Base-by-base conservation (phyloP, 2,113 vertebrate species). In the Prionailurus viverrinus region DNA sequence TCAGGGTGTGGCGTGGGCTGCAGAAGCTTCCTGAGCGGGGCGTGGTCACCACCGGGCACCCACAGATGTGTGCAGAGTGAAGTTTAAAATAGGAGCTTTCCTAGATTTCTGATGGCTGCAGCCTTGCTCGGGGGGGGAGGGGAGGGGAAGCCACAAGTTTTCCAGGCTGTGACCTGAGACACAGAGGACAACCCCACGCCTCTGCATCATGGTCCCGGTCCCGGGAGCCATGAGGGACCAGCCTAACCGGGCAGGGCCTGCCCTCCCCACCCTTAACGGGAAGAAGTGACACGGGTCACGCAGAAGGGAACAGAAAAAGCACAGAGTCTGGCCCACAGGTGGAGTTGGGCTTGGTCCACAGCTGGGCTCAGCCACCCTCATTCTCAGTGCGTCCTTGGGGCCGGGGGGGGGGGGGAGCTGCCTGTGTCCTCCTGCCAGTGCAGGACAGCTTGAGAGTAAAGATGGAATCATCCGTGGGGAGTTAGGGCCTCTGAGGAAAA, bases 171-270 rank as follows among this genome's bases (percentile, higher is more conserved):
- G 39, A 4, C 65, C 85, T 5, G 9, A 10, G 39, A 31, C 31
- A 0, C 39, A 15, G 1, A 2, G 31, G 1, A 0, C 19, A 18
- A 4, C 25, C 53, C 41, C 2, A 1, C 0, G 1, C 14, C 19
- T 3, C 55, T 31, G 25, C 12, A 1, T 36, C 11, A 21, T 45
- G 4, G 15, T n/a, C 61, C 76, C 45, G 1, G 15, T n/a, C 61
- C 76, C 4, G 3, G 36, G 82, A 19, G 27, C 55, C 78, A 1
- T 2, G 0, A 1, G 16, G 58, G 63, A 51, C 33, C 2, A 0
- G 23, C 10, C 84, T 3, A 1, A 18, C n/a, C 3, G 39, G 41
- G 21, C 19, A 4, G 23, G 53, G 23, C 91, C 45, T 13, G 8
- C 83, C 9, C 23, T n/a, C 61, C 7, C 0, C 69, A 3, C 51